These are phyloP conservation scores for Sebastiscus albofasciatus DNA, from an alignment of 2,797 vertebrate genomes.

Conservation along the genomic window DNA sequence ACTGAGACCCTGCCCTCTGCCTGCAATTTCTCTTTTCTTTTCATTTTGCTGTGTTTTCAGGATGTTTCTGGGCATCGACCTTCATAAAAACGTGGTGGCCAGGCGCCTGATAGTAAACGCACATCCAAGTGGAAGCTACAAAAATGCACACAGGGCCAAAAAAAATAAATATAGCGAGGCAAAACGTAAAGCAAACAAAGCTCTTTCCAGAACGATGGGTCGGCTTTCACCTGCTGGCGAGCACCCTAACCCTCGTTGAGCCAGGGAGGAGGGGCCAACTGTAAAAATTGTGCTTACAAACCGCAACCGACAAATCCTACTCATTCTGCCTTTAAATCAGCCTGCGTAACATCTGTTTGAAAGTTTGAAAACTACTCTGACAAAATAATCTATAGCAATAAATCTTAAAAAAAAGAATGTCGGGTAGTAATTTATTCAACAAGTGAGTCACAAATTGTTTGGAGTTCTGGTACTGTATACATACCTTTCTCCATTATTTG, in stretches of 20 bases:
- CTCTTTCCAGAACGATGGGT: background rate
- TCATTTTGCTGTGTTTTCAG: background rate
- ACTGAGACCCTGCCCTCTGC: background rate
- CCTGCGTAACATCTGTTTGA: background rate
- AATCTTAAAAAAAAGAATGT: background rate
- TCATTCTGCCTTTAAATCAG: background rate
- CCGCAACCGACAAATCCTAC: background rate
- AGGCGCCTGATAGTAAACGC: background rate
- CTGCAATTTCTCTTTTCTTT: background rate
- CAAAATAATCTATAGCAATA: background rate
- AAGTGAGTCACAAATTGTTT: background rate
- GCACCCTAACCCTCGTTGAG: too few species aligned
- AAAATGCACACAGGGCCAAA: background rate
- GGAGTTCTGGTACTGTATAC: background rate
- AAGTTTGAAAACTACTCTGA: background rate
- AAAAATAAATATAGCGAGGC: background rate
- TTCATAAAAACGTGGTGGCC: background rate
- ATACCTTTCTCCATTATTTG: background rate
- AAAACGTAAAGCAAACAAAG: background rate
- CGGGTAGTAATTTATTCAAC: background rate
- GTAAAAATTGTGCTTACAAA: background rate
- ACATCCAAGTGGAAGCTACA: background rate
- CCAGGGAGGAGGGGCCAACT: background rate
- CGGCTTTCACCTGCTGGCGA: background rate
- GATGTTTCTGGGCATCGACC: background rate